Evolutionary conservation across 2,113 vertebrate genomes (phyloP), one percentile per base, ranked within the genome.

Genomic region (Gopherus flavomarginatus): DNA sequence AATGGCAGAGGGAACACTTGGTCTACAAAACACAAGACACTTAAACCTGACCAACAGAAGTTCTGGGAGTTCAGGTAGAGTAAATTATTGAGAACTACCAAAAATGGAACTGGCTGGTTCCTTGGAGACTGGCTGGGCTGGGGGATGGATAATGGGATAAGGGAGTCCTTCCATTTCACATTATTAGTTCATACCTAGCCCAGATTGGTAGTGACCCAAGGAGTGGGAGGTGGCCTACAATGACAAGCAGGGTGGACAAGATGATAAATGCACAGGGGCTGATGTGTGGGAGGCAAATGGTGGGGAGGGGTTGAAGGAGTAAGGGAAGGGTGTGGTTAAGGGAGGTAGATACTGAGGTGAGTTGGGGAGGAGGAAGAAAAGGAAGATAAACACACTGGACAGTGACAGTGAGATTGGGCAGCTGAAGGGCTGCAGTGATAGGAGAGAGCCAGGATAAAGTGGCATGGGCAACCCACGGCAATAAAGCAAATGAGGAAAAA

Each of bases 1-100:
- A 99, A 99, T 98, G 99, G 99, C 95, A 96, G 99, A 19, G 99
- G 99, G 24, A 99, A 99, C 96, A 98, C 98, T 19, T 99, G 99
- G 99, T 99, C 99, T 94, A 96, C 96, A 90, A 99, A 98, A 54
- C 99, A 99, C 93, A 95, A 80, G 86, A 98, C 56, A 0, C 98
- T 99, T 44, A 94, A 59, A 0, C 91, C 98, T 1, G 95, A 98
- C 11, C 90, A 98, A 85, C 97, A 99, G 1, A 97, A 98, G 56
- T 99, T 98, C 98, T 99, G 99, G 99, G 96, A 94, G 35, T 99
- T 99, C 96, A 99, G 99, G 99, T 99, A 98, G 27, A 72, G 31
- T 57, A 84, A 56, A 69, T 77, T 62, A 54, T 72, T 35, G 52
- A 82, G 69, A 83, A 35, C 49, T 5, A 17, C 44, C 10, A 38